Base-by-base conservation (phyloP, 30 jellyfish, hydroid and myxozoan species). In the Turritopsis dohrnii region DNA sequence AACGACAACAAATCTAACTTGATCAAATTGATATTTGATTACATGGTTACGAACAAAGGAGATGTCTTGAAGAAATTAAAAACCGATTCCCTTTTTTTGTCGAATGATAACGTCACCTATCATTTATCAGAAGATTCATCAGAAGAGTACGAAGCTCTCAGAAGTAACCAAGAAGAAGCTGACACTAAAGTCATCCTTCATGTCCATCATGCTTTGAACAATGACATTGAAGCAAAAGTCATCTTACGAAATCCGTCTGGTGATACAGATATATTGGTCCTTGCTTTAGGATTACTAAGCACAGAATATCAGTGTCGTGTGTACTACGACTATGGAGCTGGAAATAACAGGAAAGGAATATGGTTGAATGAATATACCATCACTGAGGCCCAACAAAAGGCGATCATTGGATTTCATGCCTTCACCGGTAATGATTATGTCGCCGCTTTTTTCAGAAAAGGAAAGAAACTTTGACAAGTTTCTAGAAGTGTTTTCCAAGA, bases 161-260 rank as follows among this genome's bases (percentile, higher is more conserved):
- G 69, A 65, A 0, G 18, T 77, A 80, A 86, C 82, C 90, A 86
- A 52, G 90, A 86, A 29, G 90, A 79, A 80, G 90, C 94, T 0
- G 94, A 86, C 74, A 86, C 90, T 41, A 80, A 86, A 84, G 53
- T 86, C 9, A 60, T 86, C 28, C 90, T 79, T 5, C 94, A 86
- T 52, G 30, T 85, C 90, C 72, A 13, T 25, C 94, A n/a, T 69
- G 85, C 80, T 4, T 29, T 54, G 8, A 66, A 77, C 52, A 75
- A 41, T 3, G 13, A 3, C 60, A 41, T 5, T 13, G 9, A 13
- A 41, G n/a, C n/a, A n/a, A 41, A 41, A n/a, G n/a, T 41, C 13
- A 41, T 13, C 13, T 13, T 41, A 5, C 5, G 60, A 13, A 3
- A 5, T 3, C 60, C 60, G 9, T 41, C 60, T 41, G 60, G 9